Percentiles rank a stretch among this genome's conserved stretches.
Evolutionary conservation across 2,113 vertebrate species (phyloP).

Genomic region (Manacus vitellinus): DNA sequence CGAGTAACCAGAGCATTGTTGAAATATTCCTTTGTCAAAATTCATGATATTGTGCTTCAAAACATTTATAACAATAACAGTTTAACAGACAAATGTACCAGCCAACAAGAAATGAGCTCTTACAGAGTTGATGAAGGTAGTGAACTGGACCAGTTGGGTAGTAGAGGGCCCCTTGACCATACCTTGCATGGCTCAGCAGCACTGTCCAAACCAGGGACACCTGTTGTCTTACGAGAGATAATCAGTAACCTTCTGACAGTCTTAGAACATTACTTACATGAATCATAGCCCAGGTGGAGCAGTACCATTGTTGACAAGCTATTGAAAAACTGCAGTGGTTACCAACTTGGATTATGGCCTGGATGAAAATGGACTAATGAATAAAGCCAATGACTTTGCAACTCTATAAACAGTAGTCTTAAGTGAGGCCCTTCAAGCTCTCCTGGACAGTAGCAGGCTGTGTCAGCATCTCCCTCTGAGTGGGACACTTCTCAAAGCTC

Average conservation of each 20-base stretch:
- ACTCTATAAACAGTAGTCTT: neutral
- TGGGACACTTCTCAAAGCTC: neutral
- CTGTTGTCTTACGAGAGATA: neutral
- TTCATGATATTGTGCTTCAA: neutral
- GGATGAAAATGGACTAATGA: neutral
- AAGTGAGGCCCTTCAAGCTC: neutral
- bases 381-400: neutral
- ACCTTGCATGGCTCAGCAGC: neutral
- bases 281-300: neutral
- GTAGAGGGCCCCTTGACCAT: neutral
- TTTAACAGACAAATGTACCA: neutral
- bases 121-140: neutral
- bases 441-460: too few species aligned
- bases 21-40: neutral
- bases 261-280: neutral
- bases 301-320: neutral
- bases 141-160: rapidly evolving
- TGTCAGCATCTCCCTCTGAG: neutral
- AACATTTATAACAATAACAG: too few species aligned
- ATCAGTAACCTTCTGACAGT: neutral
- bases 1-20: neutral
- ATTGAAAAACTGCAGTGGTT: neutral
- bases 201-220: neutral
- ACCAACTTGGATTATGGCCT: neutral
- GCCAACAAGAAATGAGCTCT: neutral